These are phyloP conservation scores for Physeter macrocephalus DNA, from an alignment of 2,113 vertebrate genomes.

Conservation along the genomic window DNA sequence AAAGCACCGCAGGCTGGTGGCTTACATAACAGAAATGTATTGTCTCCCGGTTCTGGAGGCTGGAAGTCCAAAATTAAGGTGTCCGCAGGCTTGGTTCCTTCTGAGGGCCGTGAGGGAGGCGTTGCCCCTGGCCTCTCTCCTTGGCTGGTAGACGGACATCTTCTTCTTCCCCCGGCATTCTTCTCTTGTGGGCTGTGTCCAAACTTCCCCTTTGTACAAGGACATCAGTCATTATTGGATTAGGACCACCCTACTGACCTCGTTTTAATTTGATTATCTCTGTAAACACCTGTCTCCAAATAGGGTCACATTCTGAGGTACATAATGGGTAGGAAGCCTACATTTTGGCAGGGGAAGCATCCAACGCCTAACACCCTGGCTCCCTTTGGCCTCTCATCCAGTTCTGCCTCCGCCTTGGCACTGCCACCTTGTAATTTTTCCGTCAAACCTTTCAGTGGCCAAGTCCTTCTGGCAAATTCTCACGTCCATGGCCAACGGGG, in stretches of 20 bases:
- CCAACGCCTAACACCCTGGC: too few relatives aligned
- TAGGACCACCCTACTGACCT: background rate
- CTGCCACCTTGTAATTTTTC: background rate
- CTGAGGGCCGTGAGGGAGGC: background rate
- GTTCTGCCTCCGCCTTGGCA: background rate
- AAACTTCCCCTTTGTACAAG: background rate
- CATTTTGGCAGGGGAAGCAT: rapidly evolving
- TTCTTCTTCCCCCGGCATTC: rapidly evolving
- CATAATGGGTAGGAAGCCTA: background rate
- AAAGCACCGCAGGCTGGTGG: rapidly evolving
- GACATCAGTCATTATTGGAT: background rate
- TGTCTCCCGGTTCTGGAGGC: background rate
- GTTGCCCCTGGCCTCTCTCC: background rate
- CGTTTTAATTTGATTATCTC: background rate
- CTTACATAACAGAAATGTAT: background rate
- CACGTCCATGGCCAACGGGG: background rate
- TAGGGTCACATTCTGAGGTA: background rate
- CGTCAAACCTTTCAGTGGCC: background rate
- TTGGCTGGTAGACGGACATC: background rate
- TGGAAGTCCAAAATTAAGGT: too few relatives aligned
- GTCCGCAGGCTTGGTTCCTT: background rate
- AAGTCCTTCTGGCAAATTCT: background rate
- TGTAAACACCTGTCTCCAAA: background rate
- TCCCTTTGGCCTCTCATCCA: background rate
- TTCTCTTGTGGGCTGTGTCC: background rate